These are phyloP conservation scores for Synergus japonicus DNA, from an alignment of 2,888 invertebrate genomes.

Conservation along the genomic window DNA sequence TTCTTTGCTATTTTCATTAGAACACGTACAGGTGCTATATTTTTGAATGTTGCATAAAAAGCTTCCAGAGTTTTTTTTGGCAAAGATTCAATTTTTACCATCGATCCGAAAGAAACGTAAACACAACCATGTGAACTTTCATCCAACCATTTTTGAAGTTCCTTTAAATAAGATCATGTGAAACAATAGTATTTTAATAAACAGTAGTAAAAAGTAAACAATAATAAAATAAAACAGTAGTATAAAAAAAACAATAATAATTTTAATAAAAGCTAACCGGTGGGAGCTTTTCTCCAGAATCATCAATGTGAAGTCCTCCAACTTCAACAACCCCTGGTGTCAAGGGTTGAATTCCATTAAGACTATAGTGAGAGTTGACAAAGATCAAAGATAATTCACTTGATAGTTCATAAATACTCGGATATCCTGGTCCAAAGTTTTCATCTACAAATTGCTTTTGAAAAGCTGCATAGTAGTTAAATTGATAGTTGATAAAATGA, in stretches of 20 bases:
- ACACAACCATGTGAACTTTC: slow-evolving; percentile 69
- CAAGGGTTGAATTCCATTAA: slow-evolving; percentile 75
- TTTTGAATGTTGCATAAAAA: slow-evolving; percentile 66
- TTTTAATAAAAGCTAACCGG: slow-evolving; percentile 44
- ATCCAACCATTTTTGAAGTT: slow-evolving; percentile 70
- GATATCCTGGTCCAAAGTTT: slow-evolving; percentile 59
- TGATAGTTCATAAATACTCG: slow-evolving; percentile 60
- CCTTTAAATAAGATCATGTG: slow-evolving; percentile 55
- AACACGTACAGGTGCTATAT: slow-evolving; percentile 70
- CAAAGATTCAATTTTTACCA: slow-evolving; percentile 72
- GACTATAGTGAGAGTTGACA: slow-evolving; percentile 77
- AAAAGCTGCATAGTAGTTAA: slow-evolving; percentile 47
- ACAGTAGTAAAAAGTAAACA: too few species aligned
- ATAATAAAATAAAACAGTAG: background rate
- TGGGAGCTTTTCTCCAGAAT: slow-evolving; percentile 48
- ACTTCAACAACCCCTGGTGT: slow-evolving; percentile 79
- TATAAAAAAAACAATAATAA: slow-evolving; percentile 20
- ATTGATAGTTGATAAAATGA: slow-evolving; percentile 41
- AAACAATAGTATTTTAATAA: too few species aligned
- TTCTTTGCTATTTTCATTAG: slow-evolving; percentile 68
- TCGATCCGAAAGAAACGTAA: slow-evolving; percentile 73
- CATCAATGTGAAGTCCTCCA: slow-evolving; percentile 72
- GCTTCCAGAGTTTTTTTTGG: slow-evolving; percentile 57
- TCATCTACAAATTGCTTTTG: slow-evolving; percentile 61
- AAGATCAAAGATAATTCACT: slow-evolving; percentile 74